These are phyloP conservation scores for Platysternon megacephalum DNA, from an alignment of 2,113 vertebrate species.

Conservation along the genomic window DNA sequence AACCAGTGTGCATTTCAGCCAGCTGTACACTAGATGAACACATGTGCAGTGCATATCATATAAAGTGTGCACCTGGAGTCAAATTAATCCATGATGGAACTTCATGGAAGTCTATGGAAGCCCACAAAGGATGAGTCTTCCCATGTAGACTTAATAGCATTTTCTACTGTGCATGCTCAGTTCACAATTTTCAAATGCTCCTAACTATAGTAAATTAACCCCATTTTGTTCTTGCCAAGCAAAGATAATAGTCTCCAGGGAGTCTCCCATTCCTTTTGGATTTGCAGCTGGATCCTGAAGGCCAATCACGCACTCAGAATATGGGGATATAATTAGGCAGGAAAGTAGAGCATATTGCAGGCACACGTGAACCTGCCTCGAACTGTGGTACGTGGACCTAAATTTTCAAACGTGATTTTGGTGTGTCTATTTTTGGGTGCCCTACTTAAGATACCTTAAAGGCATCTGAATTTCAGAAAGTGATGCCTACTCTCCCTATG, in stretches of 20 bases:
- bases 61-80: neutral
- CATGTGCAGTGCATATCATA: neutral
- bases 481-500: neutral
- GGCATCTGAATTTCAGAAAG: neutral
- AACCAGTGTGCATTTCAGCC: neutral
- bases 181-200: neutral
- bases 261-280: neutral
- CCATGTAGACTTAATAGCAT: neutral
- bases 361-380: neutral
- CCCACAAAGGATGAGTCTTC: neutral
- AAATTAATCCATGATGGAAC: neutral
- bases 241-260: neutral
- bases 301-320: neutral
- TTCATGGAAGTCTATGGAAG: neutral
- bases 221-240: neutral
- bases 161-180: conserved; percentile 2
- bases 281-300: neutral
- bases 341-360: neutral
- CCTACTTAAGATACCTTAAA: neutral
- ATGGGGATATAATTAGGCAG: neutral
- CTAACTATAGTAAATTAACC: neutral
- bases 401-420: neutral
- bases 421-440: neutral
- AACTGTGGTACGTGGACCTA: neutral
- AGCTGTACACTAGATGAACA: neutral